Base-by-base conservation (phyloP, 2,797 vertebrate species). In the Tapirus indicus region DNA sequence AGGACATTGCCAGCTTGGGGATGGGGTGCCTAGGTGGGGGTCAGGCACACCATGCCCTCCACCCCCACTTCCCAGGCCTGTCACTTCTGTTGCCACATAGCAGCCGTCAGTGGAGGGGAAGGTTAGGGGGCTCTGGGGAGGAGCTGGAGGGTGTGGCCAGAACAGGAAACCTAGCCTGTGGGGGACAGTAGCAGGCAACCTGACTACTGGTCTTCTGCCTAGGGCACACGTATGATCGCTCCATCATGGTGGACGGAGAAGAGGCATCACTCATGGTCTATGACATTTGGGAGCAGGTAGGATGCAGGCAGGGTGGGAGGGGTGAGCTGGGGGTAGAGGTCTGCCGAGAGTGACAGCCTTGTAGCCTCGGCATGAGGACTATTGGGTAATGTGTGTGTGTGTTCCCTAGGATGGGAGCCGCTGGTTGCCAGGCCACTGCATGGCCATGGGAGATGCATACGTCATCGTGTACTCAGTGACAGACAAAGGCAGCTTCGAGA, bases 391-490 rank as follows among this genome's bases (percentile, higher is more conserved):
- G 12, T 88, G 12, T 69, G 0, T 97, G 18, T 97, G 18, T 93
- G 6, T 93, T 79, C 83, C 95, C 41, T 93, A 99, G 99, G 99
- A 99, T 97, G 99, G 99, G 97, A 99, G 99, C 95, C 99, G 99
- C 96, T 99, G 99, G 99, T 99, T 99, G 88, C 99, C 99, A 94
- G 99, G 99, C 23, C 99, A 99, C 98, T 99, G 99, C 98, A 99
- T 99, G 99, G 99, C 99, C 97, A 99, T 99, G 99, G 99, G 99
- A 84, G 99, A 99, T 35, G 99, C 99, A 41, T 99, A 99, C 91
- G 99, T 99, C 98, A 99, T 99, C 7, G 99, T 99, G 8, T 99
- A 99, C 98, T 99, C 99, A 0, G 99, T 99, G 97, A 99, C 99
- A 0, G 99, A 99, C 99, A 99, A 99, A 98, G 99, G 99, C 16